Conservation (phyloP, 1,140 invertebrate genomes). For the Drosophila sp. region DNA sequence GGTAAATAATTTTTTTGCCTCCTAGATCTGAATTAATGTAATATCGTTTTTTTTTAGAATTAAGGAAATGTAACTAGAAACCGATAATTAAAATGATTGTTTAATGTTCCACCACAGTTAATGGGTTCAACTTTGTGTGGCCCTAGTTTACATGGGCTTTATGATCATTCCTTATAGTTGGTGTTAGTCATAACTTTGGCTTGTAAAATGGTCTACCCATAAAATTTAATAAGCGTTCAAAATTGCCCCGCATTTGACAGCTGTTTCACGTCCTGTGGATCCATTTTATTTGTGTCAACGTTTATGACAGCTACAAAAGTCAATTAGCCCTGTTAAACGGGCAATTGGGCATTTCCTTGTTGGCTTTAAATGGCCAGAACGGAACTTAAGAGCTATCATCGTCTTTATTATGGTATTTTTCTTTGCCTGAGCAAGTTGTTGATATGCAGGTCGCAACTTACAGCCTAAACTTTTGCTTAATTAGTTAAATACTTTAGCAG, state of each 20-base stretch:
- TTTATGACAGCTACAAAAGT: conserved; percentile 72
- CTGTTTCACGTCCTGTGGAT: conserved; percentile 44
- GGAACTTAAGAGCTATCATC: neutral
- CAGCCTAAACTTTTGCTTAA: conserved; percentile 47
- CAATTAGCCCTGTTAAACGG: conserved; percentile 58
- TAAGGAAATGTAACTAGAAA: too few species aligned
- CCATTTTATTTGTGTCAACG: conserved; percentile 64
- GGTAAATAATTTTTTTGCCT: too few species aligned
- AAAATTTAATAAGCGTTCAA: conserved; percentile 58
- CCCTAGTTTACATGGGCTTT: neutral
- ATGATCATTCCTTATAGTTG: conserved; percentile 11
- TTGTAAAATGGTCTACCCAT: conserved; percentile 54
- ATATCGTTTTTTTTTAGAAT: too few species aligned
- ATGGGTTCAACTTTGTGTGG: neutral
- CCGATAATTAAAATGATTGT: neutral
- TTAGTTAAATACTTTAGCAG: conserved; percentile 55
- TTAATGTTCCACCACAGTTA: neutral
- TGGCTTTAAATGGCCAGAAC: conserved; percentile 1
- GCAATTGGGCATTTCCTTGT: conserved; percentile 14
- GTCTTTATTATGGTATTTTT: neutral
- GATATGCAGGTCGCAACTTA: conserved; percentile 10
- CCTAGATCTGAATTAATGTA: too few species aligned
- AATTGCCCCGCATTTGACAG: conserved; percentile 47
- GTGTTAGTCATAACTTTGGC: conserved; percentile 26
- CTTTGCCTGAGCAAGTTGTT: conserved; percentile 3